These are phyloP conservation scores for Hirudo medicinalis DNA, from an alignment of 1,140 invertebrate genomes.

Conservation along the genomic window DNA sequence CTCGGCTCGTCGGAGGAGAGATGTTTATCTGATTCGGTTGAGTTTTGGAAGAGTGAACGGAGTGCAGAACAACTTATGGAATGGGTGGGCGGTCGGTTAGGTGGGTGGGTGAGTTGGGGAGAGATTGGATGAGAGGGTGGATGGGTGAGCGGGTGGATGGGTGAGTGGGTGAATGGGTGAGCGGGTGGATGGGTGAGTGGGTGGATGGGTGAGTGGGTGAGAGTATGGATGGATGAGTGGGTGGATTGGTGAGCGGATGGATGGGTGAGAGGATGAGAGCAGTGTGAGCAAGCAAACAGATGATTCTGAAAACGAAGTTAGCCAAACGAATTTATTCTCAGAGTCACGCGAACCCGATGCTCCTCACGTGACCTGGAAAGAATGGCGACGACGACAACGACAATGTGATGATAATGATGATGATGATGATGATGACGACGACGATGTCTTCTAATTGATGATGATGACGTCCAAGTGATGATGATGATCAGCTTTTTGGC, in stretches of 20 bases:
- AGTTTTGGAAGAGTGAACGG: neutral
- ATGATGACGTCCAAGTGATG: too few species aligned
- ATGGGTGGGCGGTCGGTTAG: neutral
- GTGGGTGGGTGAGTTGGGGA: conserved; percentile 23
- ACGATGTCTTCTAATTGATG: too few species aligned
- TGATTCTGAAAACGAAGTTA: neutral
- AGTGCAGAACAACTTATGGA: neutral
- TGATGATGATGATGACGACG: too few species aligned
- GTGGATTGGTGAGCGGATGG: neutral
- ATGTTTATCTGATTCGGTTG: neutral
- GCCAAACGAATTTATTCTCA: too few species aligned
- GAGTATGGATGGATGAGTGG: neutral
- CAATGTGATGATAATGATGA: too few species aligned
- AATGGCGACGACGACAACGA: too few species aligned
- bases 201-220: conserved; percentile 4
- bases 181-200: conserved; percentile 16
- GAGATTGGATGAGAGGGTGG: conserved; percentile 24
- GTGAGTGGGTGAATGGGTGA: conserved; percentile 1
- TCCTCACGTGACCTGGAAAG: too few species aligned
- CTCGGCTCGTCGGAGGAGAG: too few species aligned
- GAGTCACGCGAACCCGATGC: too few species aligned
- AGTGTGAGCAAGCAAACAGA: conserved; percentile 2
- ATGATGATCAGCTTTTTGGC: too few species aligned
- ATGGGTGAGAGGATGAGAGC: neutral
- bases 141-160: conserved; percentile 23